Conservation (phyloP, 2,888 invertebrate species). For the Oeneis ivallda region DNA sequence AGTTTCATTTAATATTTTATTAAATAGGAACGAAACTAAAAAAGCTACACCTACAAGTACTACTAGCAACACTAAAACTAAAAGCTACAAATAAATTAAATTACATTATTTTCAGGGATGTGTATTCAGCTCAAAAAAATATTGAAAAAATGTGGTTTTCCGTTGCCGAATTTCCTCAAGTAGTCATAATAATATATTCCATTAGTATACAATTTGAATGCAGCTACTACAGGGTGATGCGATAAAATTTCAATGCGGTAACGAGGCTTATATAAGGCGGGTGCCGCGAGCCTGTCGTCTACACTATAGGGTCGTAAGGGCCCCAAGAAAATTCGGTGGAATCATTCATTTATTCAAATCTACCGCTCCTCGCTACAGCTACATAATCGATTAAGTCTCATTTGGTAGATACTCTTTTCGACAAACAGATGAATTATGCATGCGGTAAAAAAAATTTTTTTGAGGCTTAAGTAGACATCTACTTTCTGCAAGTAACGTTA, state of each 20-base stretch:
- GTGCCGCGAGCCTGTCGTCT: conserved; percentile 24
- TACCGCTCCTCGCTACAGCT: conserved; percentile 12
- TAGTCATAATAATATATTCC: conserved; percentile 41
- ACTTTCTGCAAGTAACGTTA: background rate
- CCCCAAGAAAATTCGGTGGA: conserved; percentile 20
- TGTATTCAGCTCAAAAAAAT: background rate
- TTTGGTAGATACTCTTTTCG: conserved; percentile 16
- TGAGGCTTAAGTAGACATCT: too few species aligned
- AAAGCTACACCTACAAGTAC: background rate
- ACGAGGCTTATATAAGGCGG: conserved; percentile 58
- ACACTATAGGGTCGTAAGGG: background rate
- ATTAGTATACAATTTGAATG: conserved; percentile 55
- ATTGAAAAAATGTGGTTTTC: conserved; percentile 18
- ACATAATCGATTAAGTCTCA: conserved; percentile 20
- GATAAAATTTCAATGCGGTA: conserved; percentile 63
- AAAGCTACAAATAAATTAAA: background rate
- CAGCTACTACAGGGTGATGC: conserved; percentile 45
- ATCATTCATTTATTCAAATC: conserved; percentile 28
- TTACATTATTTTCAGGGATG: background rate
- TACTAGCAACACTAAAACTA: too few species aligned
- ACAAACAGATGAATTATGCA: conserved; percentile 26
- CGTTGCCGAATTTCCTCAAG: conserved; percentile 37
- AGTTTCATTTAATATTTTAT: background rate
- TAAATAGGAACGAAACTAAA: background rate
- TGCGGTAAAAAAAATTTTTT: background rate